Percentiles rank a stretch among this genome's conserved stretches.
Evolutionary conservation across 1,140 invertebrate genomes (phyloP).

Genomic region (Cotesia typhae): DNA sequence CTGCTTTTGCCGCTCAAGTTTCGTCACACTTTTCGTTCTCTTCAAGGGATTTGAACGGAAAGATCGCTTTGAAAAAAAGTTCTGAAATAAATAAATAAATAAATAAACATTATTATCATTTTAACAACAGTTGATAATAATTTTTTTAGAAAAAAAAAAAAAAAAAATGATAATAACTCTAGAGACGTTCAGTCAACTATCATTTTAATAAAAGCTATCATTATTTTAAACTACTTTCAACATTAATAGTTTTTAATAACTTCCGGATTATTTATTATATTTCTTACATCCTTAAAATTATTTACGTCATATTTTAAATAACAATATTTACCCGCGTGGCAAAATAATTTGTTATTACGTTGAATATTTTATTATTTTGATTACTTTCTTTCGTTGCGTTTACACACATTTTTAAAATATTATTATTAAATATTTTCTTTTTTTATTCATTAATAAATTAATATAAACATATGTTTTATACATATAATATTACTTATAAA

Average conservation of each 20-base stretch:
- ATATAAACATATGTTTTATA: not conserved
- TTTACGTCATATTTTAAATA: not conserved
- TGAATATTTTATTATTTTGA: slow-evolving; percentile 58
- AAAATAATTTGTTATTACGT: slow-evolving; percentile 61
- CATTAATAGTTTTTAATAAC: not conserved
- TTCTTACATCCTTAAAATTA: not conserved
- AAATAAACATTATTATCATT: slow-evolving; percentile 23
- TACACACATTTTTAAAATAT: slow-evolving; percentile 48
- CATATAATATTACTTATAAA: not conserved
- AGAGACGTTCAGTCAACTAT: not conserved
- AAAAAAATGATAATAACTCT: not conserved
- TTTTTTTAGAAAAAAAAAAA: no score
- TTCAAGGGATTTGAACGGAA: slow-evolving; percentile 88
- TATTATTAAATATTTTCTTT: not conserved
- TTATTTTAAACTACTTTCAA: not conserved
- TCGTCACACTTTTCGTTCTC: slow-evolving; percentile 90
- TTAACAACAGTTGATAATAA: no score
- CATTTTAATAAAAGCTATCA: slow-evolving; percentile 5
- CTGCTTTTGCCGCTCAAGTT: slow-evolving; percentile 82
- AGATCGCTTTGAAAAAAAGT: slow-evolving; percentile 91
- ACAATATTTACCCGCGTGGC: slow-evolving; percentile 56
- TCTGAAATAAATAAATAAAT: slow-evolving; percentile 63
- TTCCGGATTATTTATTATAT: not conserved
- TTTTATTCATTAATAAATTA: not conserved
- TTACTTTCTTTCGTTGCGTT: slow-evolving; percentile 50